A percentile compares a stretch with the other conserved stretches of the same genome.
Conservation (phyloP, 2,113 vertebrate species). For the Holacanthus passer region DNA sequence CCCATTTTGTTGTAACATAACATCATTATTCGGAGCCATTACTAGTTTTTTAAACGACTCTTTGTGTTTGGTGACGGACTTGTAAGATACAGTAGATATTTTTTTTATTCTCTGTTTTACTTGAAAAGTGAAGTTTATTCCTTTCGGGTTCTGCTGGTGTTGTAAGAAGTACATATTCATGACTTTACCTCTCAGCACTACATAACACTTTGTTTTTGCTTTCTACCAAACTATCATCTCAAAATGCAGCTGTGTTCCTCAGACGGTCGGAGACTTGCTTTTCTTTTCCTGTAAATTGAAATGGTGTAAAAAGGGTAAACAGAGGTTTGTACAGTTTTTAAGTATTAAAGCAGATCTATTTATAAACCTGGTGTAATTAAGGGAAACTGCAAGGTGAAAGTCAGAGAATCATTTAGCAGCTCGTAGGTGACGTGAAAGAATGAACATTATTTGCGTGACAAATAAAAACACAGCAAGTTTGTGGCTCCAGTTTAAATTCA, state of each 20-base stretch:
- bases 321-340: slow-evolving; percentile 65
- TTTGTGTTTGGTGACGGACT: slow-evolving; percentile 46
- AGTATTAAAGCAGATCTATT: slow-evolving; percentile 65
- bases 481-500: not conserved
- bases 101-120: slow-evolving; percentile 62
- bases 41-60: slow-evolving; percentile 36
- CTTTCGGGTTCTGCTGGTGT: slow-evolving; percentile 47
- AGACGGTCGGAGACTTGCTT: not conserved
- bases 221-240: slow-evolving; percentile 46
- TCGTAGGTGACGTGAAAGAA: not conserved
- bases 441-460: not conserved
- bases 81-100: slow-evolving; percentile 35
- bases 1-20: slow-evolving; percentile 6
- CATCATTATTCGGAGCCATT: slow-evolving; percentile 22
- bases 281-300: slow-evolving; percentile 30
- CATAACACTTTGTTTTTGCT: slow-evolving; percentile 21
- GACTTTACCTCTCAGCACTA: slow-evolving; percentile 32
- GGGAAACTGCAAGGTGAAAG: not conserved
- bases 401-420: not conserved
- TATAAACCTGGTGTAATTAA: slow-evolving; percentile 58
- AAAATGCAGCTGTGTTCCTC: slow-evolving; percentile 20
- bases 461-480: not conserved
- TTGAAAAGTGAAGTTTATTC: slow-evolving; percentile 60
- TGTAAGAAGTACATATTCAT: slow-evolving; percentile 11
- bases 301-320: slow-evolving; percentile 25